Percentiles rank a stretch among this genome's conserved stretches.
Evolutionary conservation across 2,797 vertebrate species (phyloP).

Genomic region (Heterohyrax brucei): DNA sequence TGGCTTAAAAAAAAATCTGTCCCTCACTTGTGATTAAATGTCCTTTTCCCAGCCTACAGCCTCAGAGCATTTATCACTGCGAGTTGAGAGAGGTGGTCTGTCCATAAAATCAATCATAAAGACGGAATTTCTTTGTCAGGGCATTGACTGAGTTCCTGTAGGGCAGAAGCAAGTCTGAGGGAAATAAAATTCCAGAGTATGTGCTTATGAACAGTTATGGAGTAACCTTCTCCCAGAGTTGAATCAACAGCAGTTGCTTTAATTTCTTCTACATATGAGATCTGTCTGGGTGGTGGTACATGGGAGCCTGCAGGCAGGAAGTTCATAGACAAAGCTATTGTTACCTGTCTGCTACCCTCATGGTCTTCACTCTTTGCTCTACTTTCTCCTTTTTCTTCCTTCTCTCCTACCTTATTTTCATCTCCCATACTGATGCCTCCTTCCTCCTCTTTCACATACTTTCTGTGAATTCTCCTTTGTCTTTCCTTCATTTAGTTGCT

Average conservation of each 20-base stretch:
- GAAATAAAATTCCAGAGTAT: conserved; percentile 10
- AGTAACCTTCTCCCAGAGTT: neutral
- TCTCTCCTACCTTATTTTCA: no score
- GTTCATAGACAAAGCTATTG: no score
- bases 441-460: no score
- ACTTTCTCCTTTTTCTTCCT: no score
- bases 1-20: neutral
- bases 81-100: neutral
- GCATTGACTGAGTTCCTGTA: neutral
- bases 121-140: neutral
- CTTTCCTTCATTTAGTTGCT: no score
- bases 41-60: neutral
- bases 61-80: neutral
- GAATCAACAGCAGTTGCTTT: neutral
- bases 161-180: neutral
- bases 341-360: no score
- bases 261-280: neutral
- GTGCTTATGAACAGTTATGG: conserved; percentile 42
- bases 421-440: no score
- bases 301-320: no score
- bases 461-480: no score
- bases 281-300: neutral
- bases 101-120: conserved; percentile 8
- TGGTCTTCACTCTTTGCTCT: no score
- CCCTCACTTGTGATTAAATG: neutral